Base-by-base conservation (phyloP, 2,113 vertebrate genomes). In the Ursus arctos region DNA sequence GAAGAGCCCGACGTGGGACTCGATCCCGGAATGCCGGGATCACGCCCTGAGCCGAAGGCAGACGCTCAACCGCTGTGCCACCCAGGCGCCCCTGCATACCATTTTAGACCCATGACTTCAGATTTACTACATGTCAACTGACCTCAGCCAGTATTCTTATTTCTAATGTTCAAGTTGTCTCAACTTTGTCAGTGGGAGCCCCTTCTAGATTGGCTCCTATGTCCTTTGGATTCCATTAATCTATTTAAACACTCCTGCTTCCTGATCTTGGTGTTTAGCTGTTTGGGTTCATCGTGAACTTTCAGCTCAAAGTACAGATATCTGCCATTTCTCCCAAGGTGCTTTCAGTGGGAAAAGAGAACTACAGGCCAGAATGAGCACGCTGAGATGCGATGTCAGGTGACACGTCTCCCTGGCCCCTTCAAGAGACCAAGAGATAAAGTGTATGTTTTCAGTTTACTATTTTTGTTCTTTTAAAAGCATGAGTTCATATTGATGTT, bases 381-480 rank as follows among this genome's bases (percentile, higher is more conserved):
- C 11, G 63, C 57, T 31, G 8, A 36, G 4, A n/a, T 22, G 19
- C 19, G 14, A 6, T 43, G 14, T 59, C 14, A 7, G 77, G 18
- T 12, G 36, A 49, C 22, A 8, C 0, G 13, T 24, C 6, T 51
- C 43, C 55, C 63, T n/a, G 53, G n/a, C 21, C 74, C 88, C 33
- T 53, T 81, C 26, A 80, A 18, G 14, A 69, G 36, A 79, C 14
- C 4, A 8, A 53, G 11, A 53, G 55, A 36, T 11, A 79, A 84
- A 69, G 57, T 21, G 36, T 21, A 14, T 9, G 33, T 33, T 85
- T 96, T 90, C 51, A 85, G 79, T 69, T 59, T 43, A 71, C 40
- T 63, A 10, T 51, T 91, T 72, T 91, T 80, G 14, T 76, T 96
- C 53, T 90, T 76, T 72, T 91, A 63, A 86, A 85, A 94, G 71